phyloP scores from a whole-genome alignment of 2,888 invertebrate species.

The Caenorhabditis sp. region DNA sequence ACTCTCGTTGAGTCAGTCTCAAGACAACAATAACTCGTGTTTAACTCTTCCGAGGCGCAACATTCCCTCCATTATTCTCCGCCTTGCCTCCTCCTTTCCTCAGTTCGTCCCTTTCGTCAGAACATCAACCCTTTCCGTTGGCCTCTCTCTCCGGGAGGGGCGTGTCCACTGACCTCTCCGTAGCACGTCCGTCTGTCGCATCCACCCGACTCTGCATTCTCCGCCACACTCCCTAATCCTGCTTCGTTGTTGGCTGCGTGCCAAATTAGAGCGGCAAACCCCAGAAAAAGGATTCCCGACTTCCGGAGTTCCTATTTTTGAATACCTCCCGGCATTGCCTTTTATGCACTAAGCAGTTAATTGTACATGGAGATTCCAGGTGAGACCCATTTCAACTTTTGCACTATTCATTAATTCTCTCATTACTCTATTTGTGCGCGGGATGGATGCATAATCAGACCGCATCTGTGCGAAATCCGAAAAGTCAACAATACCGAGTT shows the following conservation, averaged over 20 bases:
- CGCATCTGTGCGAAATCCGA: conserved; percentile 60
- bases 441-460: conserved; percentile 57
- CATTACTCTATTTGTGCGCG: conserved; percentile 41
- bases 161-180: conserved; percentile 56
- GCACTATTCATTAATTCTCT: neutral
- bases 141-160: conserved; percentile 35
- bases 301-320: conserved; percentile 31
- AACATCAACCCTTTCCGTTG: conserved; percentile 35
- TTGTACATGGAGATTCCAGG: conserved; percentile 63
- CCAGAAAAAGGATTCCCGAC: conserved; percentile 17
- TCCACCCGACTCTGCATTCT: conserved; percentile 51
- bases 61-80: conserved; percentile 50
- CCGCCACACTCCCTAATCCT: conserved; percentile 57
- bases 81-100: conserved; percentile 5
- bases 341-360: conserved; percentile 40
- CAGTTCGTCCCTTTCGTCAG: conserved; percentile 26
- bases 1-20: conserved; percentile 12
- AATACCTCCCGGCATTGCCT: neutral
- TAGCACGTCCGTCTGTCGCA: conserved; percentile 50
- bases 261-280: conserved; percentile 47
- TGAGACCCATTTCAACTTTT: conserved; percentile 9
- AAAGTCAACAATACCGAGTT: conserved; percentile 62
- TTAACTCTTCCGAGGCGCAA: conserved; percentile 38
- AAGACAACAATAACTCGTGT: conserved; percentile 20
- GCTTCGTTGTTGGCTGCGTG: conserved; percentile 52